phyloP scores from a whole-genome alignment of 1,140 invertebrate genomes.

The Hetaerina americana region DNA sequence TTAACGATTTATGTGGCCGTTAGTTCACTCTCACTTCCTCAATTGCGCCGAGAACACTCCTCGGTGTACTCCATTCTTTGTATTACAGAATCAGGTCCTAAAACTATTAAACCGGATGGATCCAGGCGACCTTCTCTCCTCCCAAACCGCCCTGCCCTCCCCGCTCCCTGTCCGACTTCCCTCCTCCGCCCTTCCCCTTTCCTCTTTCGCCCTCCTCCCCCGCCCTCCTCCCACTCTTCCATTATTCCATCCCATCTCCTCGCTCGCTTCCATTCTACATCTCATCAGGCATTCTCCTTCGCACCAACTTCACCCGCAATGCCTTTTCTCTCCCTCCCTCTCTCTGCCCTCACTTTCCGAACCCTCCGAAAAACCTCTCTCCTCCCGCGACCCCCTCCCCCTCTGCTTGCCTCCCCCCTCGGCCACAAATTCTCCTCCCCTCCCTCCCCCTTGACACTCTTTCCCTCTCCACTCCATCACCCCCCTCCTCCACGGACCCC shows the following conservation, averaged over 20 bases:
- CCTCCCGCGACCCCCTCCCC: background rate
- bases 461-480: background rate
- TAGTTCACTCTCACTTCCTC: too few species aligned
- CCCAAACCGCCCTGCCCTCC: background rate
- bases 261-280: too few species aligned
- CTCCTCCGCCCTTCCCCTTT: background rate
- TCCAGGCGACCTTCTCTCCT: too few species aligned
- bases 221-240: background rate
- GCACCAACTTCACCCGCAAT: too few species aligned
- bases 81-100: too few species aligned
- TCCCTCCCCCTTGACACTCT: background rate
- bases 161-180: background rate
- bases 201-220: background rate
- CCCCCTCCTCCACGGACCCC: background rate
- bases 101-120: too few species aligned
- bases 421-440: background rate
- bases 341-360: background rate
- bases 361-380: background rate
- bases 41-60: too few species aligned
- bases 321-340: background rate
- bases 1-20: too few species aligned
- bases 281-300: too few species aligned
- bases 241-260: too few species aligned
- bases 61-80: too few species aligned
- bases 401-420: background rate